Evolutionary conservation across 2,113 vertebrate species (phyloP), one percentile per base, ranked within the genome.

Genomic region (Syngnathus typhle): DNA sequence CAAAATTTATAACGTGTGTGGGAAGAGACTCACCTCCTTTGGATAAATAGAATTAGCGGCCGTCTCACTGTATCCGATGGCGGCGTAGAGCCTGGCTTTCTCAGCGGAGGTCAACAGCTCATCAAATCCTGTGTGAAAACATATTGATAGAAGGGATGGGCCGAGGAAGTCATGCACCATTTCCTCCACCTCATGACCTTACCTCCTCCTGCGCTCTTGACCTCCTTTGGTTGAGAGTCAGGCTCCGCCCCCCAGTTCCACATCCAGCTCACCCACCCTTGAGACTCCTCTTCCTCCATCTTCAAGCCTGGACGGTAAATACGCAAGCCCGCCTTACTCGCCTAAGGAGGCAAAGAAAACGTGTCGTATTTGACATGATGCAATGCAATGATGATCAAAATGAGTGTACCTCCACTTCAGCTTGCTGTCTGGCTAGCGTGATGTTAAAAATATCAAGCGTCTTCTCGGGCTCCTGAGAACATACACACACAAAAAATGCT

Each of bases 341-440:
- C 93, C 96, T 99, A 71, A 62, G 41, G 19, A 62, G 19, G 13
- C 1, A 19, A 6, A 11, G 21, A 18, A 41, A 41, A 41, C 10
- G 11, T 36, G 3, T 16, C 12, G 16, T 13, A 36, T 58, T 3
- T 16, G 27, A 15, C 7, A 7, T 16, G 27, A 7, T 16, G 27
- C 1, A 27, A 6, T 38, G 7, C 16, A 43, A 47, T 13, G 58
- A 10, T 55, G 5, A 74, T 23, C 52, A 32, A 51, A 19, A 78
- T 68, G 92, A 99, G 95, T 94, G 97, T 92, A 99, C 97, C 94
- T 98, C 96, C 87, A 97, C 91, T 91, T 99, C 96, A 73, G 96
- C 94, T 82, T 98, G 95, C 70, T 98, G 96, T 78, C 97, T 92
- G 75, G 93, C 94, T 77, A 99, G 74, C 3, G 95, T 98, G 89